phyloP scores from a whole-genome alignment of 2,797 vertebrate species.

The Xenopus petersii region DNA sequence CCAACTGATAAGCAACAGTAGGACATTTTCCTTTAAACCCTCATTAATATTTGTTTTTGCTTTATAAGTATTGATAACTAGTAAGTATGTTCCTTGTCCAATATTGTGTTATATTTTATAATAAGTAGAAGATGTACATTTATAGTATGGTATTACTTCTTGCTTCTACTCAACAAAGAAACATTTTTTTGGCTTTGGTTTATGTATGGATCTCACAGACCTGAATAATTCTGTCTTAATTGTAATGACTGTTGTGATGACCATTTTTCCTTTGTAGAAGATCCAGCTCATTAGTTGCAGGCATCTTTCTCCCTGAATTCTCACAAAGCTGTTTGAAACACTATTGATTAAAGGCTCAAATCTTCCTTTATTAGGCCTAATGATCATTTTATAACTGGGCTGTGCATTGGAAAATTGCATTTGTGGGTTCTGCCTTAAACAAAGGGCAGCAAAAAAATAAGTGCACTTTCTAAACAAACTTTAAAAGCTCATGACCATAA shows the following conservation, averaged over 20 bases:
- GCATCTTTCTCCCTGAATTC: conserved; percentile 26
- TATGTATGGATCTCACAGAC: conserved; percentile 21
- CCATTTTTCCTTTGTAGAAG: conserved; percentile 10
- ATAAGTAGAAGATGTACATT: too few relatives aligned
- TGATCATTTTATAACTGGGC: conserved; percentile 51
- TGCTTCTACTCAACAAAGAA: too few relatives aligned
- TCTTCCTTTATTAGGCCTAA: conserved; percentile 52
- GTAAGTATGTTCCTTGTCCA: too few relatives aligned
- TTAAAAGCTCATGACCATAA: not conserved
- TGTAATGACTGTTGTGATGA: conserved; percentile 29
- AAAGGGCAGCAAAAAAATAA: conserved; percentile 26
- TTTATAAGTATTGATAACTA: too few relatives aligned
- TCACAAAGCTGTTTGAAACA: conserved; percentile 50
- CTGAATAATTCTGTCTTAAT: conserved; percentile 32
- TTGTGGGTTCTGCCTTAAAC: conserved; percentile 37
- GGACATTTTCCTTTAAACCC: too few relatives aligned
- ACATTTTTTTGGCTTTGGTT: conserved; percentile 20
- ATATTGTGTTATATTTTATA: too few relatives aligned
- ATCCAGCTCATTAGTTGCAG: conserved; percentile 48
- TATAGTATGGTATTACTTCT: too few relatives aligned
- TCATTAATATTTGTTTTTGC: too few relatives aligned
- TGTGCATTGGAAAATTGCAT: conserved; percentile 26
- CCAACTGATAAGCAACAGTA: too few relatives aligned
- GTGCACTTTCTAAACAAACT: not conserved
- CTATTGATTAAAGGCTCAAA: conserved; percentile 56